Percentiles rank a stretch among this genome's conserved stretches.
Conservation (phyloP, 2,888 invertebrate species). For the Phanerotoma sp. region DNA sequence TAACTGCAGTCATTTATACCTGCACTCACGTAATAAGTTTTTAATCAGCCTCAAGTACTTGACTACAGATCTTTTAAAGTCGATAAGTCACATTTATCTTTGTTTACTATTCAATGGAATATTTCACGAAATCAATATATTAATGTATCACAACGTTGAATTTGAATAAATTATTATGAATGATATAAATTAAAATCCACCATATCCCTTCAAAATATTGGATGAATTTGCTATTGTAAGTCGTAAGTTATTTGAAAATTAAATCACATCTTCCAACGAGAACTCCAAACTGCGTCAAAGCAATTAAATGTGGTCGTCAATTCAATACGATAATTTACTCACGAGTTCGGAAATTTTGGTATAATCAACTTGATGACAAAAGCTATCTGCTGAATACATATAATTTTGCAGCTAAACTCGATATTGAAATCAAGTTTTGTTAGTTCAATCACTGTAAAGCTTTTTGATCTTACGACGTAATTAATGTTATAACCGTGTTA, state of each 20-base stretch:
- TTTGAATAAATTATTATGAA: too few species aligned
- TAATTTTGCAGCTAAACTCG: background rate
- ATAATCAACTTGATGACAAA: background rate
- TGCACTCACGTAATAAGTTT: too few species aligned
- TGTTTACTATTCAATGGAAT: background rate
- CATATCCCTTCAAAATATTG: too few species aligned
- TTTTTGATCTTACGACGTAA: too few species aligned
- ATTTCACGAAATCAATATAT: too few species aligned
- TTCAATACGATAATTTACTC: constrained; percentile 4
- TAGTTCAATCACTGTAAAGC: too few species aligned
- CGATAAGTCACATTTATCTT: background rate
- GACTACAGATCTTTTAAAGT: too few species aligned
- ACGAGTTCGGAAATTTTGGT: background rate
- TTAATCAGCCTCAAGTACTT: background rate
- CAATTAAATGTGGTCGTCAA: background rate
- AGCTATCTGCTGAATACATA: background rate
- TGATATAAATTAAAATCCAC: too few species aligned
- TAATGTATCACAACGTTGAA: too few species aligned
- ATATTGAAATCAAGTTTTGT: too few species aligned
- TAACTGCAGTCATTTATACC: background rate
- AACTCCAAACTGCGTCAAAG: constrained; percentile 1
- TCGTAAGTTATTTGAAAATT: background rate
- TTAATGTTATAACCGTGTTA: too few species aligned
- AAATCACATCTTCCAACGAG: background rate
- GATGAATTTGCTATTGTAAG: background rate